These are phyloP conservation scores for Ommatoiulus sabulosus DNA, from an alignment of 2,888 invertebrate species.

Conservation along the genomic window DNA sequence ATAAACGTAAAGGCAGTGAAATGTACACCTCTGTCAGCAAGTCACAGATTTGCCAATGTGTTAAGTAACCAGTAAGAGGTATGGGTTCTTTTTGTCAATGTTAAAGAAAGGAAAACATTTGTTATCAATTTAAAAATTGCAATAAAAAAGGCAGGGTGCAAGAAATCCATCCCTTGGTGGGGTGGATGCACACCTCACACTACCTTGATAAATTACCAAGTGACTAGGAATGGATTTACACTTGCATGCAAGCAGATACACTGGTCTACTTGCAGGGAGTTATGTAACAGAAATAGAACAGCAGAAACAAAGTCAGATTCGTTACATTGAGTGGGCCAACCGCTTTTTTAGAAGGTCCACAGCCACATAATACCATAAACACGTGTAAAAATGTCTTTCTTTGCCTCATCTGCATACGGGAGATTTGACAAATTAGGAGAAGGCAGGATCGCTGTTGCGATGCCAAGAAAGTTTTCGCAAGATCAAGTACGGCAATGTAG, in stretches of 20 bases:
- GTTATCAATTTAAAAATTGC: slow-evolving; percentile 52
- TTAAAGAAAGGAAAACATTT: slow-evolving; percentile 37
- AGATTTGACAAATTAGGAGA: slow-evolving; percentile 47
- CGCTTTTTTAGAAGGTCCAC: slow-evolving; percentile 30
- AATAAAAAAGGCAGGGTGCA: slow-evolving; percentile 53
- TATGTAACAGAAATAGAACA: slow-evolving; percentile 13
- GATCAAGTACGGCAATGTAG: slow-evolving; percentile 41
- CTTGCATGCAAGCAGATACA: slow-evolving; percentile 37
- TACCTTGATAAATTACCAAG: slow-evolving; percentile 51
- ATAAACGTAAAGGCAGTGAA: slow-evolving; percentile 46
- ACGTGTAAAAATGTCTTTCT: slow-evolving; percentile 41
- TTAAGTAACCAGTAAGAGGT: slow-evolving; percentile 53
- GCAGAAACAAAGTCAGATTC: slow-evolving; percentile 45
- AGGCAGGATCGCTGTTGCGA: slow-evolving; percentile 41
- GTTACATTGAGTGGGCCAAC: slow-evolving; percentile 39
- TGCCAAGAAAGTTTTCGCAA: slow-evolving; percentile 28
- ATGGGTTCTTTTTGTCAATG: slow-evolving; percentile 29
- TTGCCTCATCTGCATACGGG: slow-evolving; percentile 45
- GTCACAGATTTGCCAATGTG: slow-evolving; percentile 40
- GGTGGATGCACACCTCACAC: slow-evolving; percentile 51
- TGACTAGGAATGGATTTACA: slow-evolving; percentile 54
- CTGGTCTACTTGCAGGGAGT: slow-evolving; percentile 16
- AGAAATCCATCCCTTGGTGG: slow-evolving; percentile 52
- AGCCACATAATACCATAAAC: slow-evolving; percentile 47
- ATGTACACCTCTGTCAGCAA: slow-evolving; percentile 48